These are phyloP conservation scores for Morone chrysops DNA, from an alignment of 2,113 vertebrate genomes.

Conservation along the genomic window DNA sequence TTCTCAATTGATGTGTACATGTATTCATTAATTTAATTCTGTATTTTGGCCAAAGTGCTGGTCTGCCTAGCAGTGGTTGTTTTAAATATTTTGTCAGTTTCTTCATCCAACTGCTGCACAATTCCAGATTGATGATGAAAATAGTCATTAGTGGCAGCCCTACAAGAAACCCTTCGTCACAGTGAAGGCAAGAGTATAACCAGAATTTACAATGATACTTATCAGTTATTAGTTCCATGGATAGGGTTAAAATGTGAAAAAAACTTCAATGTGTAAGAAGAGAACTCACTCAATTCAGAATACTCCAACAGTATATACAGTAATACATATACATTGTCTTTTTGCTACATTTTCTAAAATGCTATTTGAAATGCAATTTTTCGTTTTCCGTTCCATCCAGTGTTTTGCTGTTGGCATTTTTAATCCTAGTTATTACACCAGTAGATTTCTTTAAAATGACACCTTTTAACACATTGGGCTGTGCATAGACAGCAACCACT, in stretches of 20 bases:
- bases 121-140: not conserved
- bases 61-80: too few relatives aligned
- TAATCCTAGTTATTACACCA: constrained; percentile 6
- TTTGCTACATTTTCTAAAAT: not conserved
- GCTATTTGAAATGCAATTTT: too few relatives aligned
- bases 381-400: too few relatives aligned
- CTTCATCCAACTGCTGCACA: too few relatives aligned
- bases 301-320: not conserved
- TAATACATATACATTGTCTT: not conserved
- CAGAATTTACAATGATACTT: too few relatives aligned
- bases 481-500: constrained; percentile 9
- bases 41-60: too few relatives aligned
- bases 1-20: too few relatives aligned
- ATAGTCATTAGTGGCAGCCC: not conserved
- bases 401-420: not conserved
- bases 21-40: too few relatives aligned
- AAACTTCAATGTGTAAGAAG: not conserved
- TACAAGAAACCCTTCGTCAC: not conserved
- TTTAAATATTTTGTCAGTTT: too few relatives aligned
- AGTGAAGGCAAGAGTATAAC: not conserved
- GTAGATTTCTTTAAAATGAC: constrained; percentile 9
- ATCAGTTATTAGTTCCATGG: not conserved
- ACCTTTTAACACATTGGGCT: not conserved
- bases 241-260: not conserved
- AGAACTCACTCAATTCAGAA: not conserved